Conservation (phyloP, 2,113 vertebrate genomes). For the Psittacula cyanocephala region DNA sequence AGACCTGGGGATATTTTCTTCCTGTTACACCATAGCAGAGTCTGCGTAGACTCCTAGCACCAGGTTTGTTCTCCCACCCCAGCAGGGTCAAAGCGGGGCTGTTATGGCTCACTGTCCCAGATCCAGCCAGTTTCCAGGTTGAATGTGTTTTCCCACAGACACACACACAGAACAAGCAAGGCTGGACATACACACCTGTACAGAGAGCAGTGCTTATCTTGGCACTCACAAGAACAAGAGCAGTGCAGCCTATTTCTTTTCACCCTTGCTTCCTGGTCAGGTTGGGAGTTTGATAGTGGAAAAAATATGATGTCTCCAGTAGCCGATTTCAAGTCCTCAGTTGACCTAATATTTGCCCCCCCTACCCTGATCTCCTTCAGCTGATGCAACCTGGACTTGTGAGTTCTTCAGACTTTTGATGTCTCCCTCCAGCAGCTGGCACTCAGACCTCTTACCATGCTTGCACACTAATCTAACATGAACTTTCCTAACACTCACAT, state of each 20-base stretch:
- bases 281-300: neutral
- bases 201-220: neutral
- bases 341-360: neutral
- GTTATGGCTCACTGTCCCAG: neutral
- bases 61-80: rapidly evolving
- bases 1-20: neutral
- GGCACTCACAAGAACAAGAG: neutral
- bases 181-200: neutral
- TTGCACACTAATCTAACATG: neutral
- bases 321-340: neutral
- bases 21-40: neutral
- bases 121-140: neutral
- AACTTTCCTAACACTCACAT: neutral
- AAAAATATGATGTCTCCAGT: neutral
- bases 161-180: neutral
- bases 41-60: neutral
- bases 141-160: neutral
- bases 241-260: rapidly evolving
- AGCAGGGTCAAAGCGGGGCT: rapidly evolving
- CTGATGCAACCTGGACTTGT: neutral
- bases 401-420: neutral
- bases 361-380: neutral
- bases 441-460: neutral
- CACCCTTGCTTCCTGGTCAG: neutral
- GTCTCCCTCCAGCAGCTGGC: neutral